Evolutionary conservation across 2,113 vertebrate species (phyloP), one percentile per base, ranked within the genome.

Genomic region (Anser brachyrhynchus): DNA sequence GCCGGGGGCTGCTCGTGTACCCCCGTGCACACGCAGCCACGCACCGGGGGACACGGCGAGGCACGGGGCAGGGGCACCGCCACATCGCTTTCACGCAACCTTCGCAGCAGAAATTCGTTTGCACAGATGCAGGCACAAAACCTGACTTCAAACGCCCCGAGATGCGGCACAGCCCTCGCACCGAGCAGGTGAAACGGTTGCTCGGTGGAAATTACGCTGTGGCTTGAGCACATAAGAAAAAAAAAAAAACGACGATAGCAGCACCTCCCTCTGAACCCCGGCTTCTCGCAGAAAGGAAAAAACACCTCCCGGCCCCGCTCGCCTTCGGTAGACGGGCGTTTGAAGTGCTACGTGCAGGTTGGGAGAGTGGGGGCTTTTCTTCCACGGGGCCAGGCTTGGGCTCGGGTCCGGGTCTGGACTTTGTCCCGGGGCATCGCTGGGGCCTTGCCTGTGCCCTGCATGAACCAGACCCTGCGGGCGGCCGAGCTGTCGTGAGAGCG

Each of bases 1-100:
- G 8, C 1, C 0, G 15, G 25, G 18, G 8, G 0, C 26, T 6
- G 14, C 23, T 0, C 1, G 1, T 19, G 75, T 11, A 15, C 54
- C 64, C 10, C 31, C 25, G 0, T 10, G 19, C 6, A 31, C 37
- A 3, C 1, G 0, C 18, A 33, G 33, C 3, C 71, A 16, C 31
- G 26, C 22, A 9, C 5, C 7, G 0, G 3, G 46, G 66, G n/a
- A 5, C 54, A 6, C 5, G 1, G 10, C 0, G 2, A 15, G 29
- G 26, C 44, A 8, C 0, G 3, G 67, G 55, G 54, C 54, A 19
- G 22, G 18, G 79, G 31, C 11, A 1, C 73, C 69, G 3, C 6
- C 90, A 4, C 51, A 10, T 4, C 66, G 62, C 81, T 76, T 19
- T 73, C 74, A 7, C 39, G 35, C 61, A 70, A 41, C 82, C 51